Percentiles rank a stretch among this genome's conserved stretches.
These are phyloP conservation scores for Ypsolopha scabrella DNA, from an alignment of 2,888 invertebrate genomes.

Conservation along the genomic window DNA sequence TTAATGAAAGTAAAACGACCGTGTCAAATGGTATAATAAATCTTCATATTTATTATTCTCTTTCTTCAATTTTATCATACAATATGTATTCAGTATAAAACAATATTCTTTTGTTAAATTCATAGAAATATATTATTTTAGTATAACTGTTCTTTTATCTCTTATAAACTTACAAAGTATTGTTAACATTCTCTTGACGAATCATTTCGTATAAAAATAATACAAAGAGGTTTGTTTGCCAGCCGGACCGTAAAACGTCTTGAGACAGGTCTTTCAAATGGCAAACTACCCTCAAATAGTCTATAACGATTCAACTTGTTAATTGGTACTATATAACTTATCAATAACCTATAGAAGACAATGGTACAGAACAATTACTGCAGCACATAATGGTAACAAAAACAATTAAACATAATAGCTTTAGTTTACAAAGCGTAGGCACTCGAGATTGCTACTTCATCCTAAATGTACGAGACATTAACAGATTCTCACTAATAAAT, in stretches of 20 bases:
- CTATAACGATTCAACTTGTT: slow-evolving; percentile 68
- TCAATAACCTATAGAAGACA: slow-evolving; percentile 58
- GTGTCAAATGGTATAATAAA: slow-evolving; percentile 61
- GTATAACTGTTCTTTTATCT: slow-evolving; percentile 62
- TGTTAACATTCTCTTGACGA: slow-evolving; percentile 64
- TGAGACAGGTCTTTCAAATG: slow-evolving; percentile 15
- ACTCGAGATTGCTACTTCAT: slow-evolving; percentile 70
- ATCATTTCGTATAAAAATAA: slow-evolving; percentile 64
- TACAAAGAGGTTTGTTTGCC: slow-evolving; percentile 43
- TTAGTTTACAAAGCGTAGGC: slow-evolving; percentile 70
- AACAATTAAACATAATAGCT: slow-evolving; percentile 64
- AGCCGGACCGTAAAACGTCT: slow-evolving; percentile 11
- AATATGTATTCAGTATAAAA: slow-evolving; percentile 67
- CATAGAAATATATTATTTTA: slow-evolving; percentile 70
- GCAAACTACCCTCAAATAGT: slow-evolving; percentile 24
- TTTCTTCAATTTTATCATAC: slow-evolving; percentile 52
- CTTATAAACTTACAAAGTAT: slow-evolving; percentile 67
- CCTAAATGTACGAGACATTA: slow-evolving; percentile 45
- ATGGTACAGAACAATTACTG: slow-evolving; percentile 62
- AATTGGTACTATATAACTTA: slow-evolving; percentile 65
- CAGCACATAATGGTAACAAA: slow-evolving; percentile 67
- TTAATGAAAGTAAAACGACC: slow-evolving; percentile 34
- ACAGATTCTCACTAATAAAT: slow-evolving; percentile 62
- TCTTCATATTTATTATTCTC: slow-evolving; percentile 66
- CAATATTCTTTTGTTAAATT: slow-evolving; percentile 70